Percentiles rank a stretch among this genome's conserved stretches.
Evolutionary conservation across 2,113 vertebrate genomes (phyloP).

Genomic region (Elanoides forficatus): DNA sequence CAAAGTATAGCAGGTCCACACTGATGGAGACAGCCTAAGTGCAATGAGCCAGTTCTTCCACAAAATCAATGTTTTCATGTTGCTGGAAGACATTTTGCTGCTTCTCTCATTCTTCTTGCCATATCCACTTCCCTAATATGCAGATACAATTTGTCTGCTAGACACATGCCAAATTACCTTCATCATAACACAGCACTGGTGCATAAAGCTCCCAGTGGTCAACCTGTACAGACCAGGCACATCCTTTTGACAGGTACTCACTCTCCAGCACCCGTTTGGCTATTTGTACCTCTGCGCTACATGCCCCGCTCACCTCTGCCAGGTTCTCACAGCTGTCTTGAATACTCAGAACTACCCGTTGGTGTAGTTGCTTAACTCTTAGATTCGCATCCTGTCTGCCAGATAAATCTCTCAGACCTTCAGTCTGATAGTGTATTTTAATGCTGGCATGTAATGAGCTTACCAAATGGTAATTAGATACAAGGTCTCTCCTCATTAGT

Average conservation of each 20-base stretch:
- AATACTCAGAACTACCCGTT: not conserved
- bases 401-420: not conserved
- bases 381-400: not conserved
- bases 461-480: not conserved
- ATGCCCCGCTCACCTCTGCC: not conserved
- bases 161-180: not conserved
- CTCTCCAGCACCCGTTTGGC: not conserved
- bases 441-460: not conserved
- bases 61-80: not conserved
- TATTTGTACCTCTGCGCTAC: not conserved
- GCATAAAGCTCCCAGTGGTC: not conserved
- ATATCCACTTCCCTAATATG: accelerated
- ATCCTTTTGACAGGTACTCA: not conserved
- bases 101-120: not conserved
- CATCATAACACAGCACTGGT: not conserved
- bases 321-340: not conserved
- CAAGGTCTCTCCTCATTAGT: not conserved
- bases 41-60: not conserved
- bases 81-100: not conserved
- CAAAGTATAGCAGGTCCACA: accelerated
- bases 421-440: not conserved
- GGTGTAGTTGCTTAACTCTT: not conserved
- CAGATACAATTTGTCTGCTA: not conserved
- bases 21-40: not conserved
- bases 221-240: not conserved